These are phyloP conservation scores for Anthopleura sola DNA, from an alignment of 64 coral and sea anemone genomes.

Conservation along the genomic window DNA sequence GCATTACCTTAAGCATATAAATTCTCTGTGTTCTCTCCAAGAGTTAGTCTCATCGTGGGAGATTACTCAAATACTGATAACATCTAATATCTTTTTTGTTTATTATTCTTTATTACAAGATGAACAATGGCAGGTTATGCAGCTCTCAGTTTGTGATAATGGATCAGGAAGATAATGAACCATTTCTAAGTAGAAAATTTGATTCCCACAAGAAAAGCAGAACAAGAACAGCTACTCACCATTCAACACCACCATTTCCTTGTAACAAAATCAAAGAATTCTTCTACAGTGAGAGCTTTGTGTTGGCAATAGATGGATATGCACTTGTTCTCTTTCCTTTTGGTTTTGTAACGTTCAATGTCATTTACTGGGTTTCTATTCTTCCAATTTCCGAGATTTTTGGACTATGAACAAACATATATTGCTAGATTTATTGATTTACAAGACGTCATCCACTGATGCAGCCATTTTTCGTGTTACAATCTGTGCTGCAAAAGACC, in stretches of 20 bases:
- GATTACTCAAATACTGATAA: background rate
- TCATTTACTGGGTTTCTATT: constrained; percentile 49
- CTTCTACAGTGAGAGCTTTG: constrained; percentile 32
- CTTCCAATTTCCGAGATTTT: background rate
- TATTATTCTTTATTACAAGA: background rate
- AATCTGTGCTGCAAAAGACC: too few species aligned
- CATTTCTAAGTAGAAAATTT: constrained; percentile 4
- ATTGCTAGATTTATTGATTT: background rate
- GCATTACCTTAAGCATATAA: too few species aligned
- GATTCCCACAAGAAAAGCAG: background rate
- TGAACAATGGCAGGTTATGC: constrained; percentile 25
- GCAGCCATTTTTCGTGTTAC: too few species aligned
- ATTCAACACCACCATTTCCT: background rate
- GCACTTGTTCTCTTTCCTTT: constrained; percentile 48
- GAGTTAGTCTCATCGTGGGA: too few species aligned
- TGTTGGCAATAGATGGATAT: constrained; percentile 53
- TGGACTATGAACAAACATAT: background rate
- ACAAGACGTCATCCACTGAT: too few species aligned
- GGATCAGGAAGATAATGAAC: constrained; percentile 2
- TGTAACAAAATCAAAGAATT: constrained; percentile 26
- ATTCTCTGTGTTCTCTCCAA: too few species aligned
- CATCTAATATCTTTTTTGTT: background rate
- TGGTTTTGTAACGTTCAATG: constrained; percentile 58
- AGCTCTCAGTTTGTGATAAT: constrained; percentile 33
- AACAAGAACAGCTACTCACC: background rate